A percentile compares a stretch with the other conserved stretches of the same genome.
phyloP scores from a whole-genome alignment of 1,140 invertebrate genomes.

The Zaprionus inermis region DNA sequence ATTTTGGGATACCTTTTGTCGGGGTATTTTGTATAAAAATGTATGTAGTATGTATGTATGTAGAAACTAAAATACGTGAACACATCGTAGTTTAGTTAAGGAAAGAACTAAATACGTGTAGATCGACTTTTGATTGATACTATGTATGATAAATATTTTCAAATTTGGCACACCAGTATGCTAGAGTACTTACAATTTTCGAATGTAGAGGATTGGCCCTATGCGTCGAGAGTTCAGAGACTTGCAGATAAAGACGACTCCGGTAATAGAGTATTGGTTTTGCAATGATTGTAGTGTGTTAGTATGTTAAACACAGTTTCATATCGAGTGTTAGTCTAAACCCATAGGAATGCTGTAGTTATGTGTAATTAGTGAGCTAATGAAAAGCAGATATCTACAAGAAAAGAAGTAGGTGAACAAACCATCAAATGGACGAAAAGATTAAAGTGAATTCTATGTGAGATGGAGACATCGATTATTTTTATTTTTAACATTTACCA shows the following conservation, averaged over 20 bases:
- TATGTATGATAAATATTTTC: constrained; percentile 30
- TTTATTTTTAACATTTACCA: neutral
- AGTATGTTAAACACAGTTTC: constrained; percentile 10
- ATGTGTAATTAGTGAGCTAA: constrained; percentile 10
- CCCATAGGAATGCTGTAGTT: neutral
- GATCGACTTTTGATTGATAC: constrained; percentile 8
- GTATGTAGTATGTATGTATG: constrained; percentile 10
- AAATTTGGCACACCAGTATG: neutral
- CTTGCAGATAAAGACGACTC: constrained; percentile 71
- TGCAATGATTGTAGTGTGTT: constrained; percentile 20
- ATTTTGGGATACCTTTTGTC: neutral
- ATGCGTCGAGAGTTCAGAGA: constrained; percentile 58
- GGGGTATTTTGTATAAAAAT: neutral
- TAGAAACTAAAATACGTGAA: constrained; percentile 18
- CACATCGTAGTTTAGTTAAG: constrained; percentile 16
- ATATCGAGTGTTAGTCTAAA: constrained; percentile 17
- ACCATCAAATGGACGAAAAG: neutral
- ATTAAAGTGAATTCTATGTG: neutral
- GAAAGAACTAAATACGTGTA: constrained; percentile 9
- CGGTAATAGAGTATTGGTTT: constrained; percentile 56
- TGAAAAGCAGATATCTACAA: constrained; percentile 2
- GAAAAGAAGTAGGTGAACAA: neutral
- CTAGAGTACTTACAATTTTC: constrained; percentile 55
- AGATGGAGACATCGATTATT: neutral
- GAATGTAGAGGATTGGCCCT: constrained; percentile 30